These are phyloP conservation scores for Drosophila borborema DNA, from an alignment of 2,888 invertebrate genomes.

Conservation along the genomic window DNA sequence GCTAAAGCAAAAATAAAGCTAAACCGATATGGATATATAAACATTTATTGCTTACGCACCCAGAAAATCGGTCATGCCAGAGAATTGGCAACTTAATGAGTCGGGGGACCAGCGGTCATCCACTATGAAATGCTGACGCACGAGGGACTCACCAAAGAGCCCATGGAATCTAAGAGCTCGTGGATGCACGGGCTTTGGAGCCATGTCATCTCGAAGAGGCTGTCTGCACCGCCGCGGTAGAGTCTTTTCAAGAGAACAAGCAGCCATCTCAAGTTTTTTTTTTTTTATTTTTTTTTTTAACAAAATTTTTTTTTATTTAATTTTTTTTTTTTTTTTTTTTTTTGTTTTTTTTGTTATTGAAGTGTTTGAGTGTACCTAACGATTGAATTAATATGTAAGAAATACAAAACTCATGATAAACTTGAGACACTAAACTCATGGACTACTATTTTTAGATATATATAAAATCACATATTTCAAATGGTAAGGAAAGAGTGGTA, in stretches of 20 bases:
- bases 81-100: constrained; percentile 77
- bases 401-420: neutral
- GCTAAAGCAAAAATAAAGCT: constrained; percentile 41
- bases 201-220: constrained; percentile 42
- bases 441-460: neutral
- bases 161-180: constrained; percentile 78
- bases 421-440: neutral
- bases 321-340: neutral
- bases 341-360: neutral
- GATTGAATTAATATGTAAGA: neutral
- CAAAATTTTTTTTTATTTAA: neutral
- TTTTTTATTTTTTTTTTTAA: neutral
- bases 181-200: constrained; percentile 78
- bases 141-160: constrained; percentile 78
- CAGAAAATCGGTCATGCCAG: constrained; percentile 76
- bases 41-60: constrained; percentile 61
- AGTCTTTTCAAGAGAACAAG: neutral
- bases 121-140: constrained; percentile 80
- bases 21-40: neutral
- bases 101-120: constrained; percentile 81
- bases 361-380: constrained; percentile 27
- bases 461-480: neutral
- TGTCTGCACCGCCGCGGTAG: constrained; percentile 29
- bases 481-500: neutral
- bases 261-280: constrained; percentile 21